These are phyloP conservation scores for Epinephelus coioides DNA, from an alignment of 2,797 vertebrate species.

Conservation along the genomic window DNA sequence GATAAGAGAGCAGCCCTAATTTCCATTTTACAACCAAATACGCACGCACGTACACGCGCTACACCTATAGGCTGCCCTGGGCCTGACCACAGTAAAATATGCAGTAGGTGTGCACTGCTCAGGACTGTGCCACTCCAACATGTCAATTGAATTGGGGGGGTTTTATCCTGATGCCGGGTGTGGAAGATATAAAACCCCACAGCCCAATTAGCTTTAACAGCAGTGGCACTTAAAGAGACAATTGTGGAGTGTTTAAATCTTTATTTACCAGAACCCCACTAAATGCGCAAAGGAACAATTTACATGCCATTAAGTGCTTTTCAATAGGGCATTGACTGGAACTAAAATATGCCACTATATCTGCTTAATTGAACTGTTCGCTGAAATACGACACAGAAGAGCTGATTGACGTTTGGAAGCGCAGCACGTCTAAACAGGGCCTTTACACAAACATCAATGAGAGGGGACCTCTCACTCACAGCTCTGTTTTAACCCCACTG, in stretches of 20 bases:
- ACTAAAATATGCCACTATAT: slow-evolving; percentile 95
- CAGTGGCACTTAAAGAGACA: slow-evolving; percentile 93
- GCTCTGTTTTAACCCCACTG: slow-evolving; percentile 56
- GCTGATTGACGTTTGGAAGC: slow-evolving; percentile 81
- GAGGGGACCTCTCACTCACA: slow-evolving; percentile 61
- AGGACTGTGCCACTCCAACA: slow-evolving; percentile 56
- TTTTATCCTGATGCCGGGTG: slow-evolving; percentile 82
- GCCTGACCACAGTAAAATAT: slow-evolving; percentile 44
- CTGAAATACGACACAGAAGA: slow-evolving; percentile 87
- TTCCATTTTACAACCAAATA: not conserved
- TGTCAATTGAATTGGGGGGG: slow-evolving; percentile 59
- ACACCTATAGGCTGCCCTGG: slow-evolving; percentile 15
- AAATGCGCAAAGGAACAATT: slow-evolving; percentile 93
- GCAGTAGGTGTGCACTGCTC: slow-evolving; percentile 45
- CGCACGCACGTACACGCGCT: not conserved
- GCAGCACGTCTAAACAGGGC: slow-evolving; percentile 67
- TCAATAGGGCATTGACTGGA: slow-evolving; percentile 96
- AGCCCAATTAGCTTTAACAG: slow-evolving; percentile 94
- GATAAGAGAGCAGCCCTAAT: not conserved
- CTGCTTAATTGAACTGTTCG: slow-evolving; percentile 92
- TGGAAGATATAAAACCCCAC: slow-evolving; percentile 88
- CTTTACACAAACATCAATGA: slow-evolving; percentile 78
- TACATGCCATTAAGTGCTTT: slow-evolving; percentile 98
- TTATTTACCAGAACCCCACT: slow-evolving; percentile 94
- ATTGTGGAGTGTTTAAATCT: slow-evolving; percentile 94